Evolutionary conservation across 2,888 invertebrate genomes (phyloP), one percentile per base, ranked within the genome.

Genomic region (Andrena bucephala): DNA sequence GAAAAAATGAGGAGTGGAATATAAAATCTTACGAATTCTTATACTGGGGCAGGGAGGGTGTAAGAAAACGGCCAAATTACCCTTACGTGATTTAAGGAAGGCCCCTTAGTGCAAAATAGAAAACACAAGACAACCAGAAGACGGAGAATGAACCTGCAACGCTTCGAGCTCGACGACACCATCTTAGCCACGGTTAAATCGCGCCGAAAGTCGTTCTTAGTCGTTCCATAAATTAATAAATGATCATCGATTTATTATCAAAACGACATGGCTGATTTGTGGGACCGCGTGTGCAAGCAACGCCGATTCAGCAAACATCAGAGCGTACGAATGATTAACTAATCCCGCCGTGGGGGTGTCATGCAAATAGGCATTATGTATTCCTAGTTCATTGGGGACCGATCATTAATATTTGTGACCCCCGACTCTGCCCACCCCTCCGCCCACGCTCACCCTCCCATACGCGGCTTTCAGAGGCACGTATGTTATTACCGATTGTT

Each of bases 351-450:
- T 67, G 69, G 78, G 83, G 84, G 85, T 89, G 87, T 85, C 86
- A 78, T 86, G 88, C 88, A 88, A 88, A 88, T 88, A 89, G 81
- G 89, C 84, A 88, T 88, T 88, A 88, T 84, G 87, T 88, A 89
- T 89, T 89, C 89, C 86, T 89, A 86, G 87, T 88, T 89, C 89
- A 87, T 89, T 87, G 89, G 86, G 85, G 88, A 83, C 83, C 86
- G 85, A 88, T 86, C 89, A 87, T 88, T 89, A 88, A 88, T 86
- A 89, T 88, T 89, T 87, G 86, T 81, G 80, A 75, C 82, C 86
- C 68, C 65, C 57, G 63, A 52, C 63, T 70, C 71, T 20, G 29
- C 42, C 13, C 59, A 13, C 71, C 24, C 70, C 6, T n/a, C 42
- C 20, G n/a, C 42, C 31, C 20, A n/a, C 57, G 20, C 8, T 52